Evolutionary conservation across 1,140 invertebrate genomes (phyloP), one percentile per base, ranked within the genome.

Genomic region (Centruroides sculpturatus): DNA sequence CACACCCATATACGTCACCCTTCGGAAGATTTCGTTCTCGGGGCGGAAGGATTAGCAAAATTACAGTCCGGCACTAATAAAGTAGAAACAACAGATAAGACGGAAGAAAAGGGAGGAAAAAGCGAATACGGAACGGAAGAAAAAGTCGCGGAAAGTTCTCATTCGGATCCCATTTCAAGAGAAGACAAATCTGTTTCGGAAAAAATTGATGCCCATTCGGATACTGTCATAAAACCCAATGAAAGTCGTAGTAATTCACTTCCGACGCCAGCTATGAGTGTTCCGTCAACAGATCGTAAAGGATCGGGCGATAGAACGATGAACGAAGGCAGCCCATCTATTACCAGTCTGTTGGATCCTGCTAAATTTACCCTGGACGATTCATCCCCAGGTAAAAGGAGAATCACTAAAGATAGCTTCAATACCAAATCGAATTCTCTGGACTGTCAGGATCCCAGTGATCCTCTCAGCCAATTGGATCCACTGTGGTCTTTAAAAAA

Each of bases 401-500:
- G 73, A 61, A 73, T 78, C 46, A 76, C 75, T 8, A 77, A 77
- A 64, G 70, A 74, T 36, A 76, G 72, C 69, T 79, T 79, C 66
- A 56, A 63, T n/a, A 67, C 69, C 48, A 65, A 67, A 6, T 63
- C 60, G 6, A 64, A 67, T 1, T 57, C 53, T 10, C 55, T 73
- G 9, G 61, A 64, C 10, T 58, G 66, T 41, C 60, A 60, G 50
- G 72, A 76, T 60, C 69, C 75, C 3, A 68, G 68, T 57, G 82
- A 84, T 73, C 82, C 82, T 3, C 70, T 84, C 4, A 82, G 77
- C 67, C 75, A 77, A 53, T 69, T 84, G 10, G 82, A 84, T 71
- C 81, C 82, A 34, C 67, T 84, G 8, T 84, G 82, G 82, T 77
- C 79, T 41, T 71, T 81, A 57, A 78, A 79, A 67, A 78, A 76